Base-by-base conservation (phyloP, 2,888 invertebrate genomes). In the Gonocerus acuteangulatus region DNA sequence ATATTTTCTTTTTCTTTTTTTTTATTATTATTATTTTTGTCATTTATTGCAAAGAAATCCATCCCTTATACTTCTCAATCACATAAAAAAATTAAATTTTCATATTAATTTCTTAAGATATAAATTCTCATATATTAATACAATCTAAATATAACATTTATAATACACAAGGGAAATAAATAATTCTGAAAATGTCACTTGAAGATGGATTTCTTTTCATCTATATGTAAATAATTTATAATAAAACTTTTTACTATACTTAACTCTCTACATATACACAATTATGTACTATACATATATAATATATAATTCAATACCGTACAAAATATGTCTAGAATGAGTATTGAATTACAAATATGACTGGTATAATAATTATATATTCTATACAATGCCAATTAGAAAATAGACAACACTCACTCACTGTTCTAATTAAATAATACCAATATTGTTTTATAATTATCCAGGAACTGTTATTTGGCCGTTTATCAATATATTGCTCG, bases 271-370 rank as follows among this genome's bases (percentile, higher is more conserved):
- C 63, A 65, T 63, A 65, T 65, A 65, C 65, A 65, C 65, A 65
- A 61, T 65, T 65, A 60, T 62, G 42, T 61, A 51, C 62, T 62
- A 65, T 65, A 48, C 61, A 57, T 65, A 62, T 57, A 52, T 56
- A 62, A 57, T 62, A 58, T 48, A 62, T 57, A 65, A 65, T 65
- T 63, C 63, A 63, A 61, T 65, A 65, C 65, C 60, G 62, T 62
- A 65, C 60, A 65, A 65, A 65, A 65, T 62, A 65, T 61, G 62
- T 62, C 65, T 65, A 65, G 52, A 60, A 52, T 60, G 60, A 65
- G 65, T 65, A 65, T 65, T 65, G 65, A 65, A 65, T 65, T 62
- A 64, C 61, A 62, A 64, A 64, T 59, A 60, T 62, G 65, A 65
- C 65, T 65, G 65, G 62, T 62, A 62, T 64, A 48, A 47, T 58